Conservation (phyloP, 2,888 invertebrate genomes). For the Drosophila paramelanica region DNA sequence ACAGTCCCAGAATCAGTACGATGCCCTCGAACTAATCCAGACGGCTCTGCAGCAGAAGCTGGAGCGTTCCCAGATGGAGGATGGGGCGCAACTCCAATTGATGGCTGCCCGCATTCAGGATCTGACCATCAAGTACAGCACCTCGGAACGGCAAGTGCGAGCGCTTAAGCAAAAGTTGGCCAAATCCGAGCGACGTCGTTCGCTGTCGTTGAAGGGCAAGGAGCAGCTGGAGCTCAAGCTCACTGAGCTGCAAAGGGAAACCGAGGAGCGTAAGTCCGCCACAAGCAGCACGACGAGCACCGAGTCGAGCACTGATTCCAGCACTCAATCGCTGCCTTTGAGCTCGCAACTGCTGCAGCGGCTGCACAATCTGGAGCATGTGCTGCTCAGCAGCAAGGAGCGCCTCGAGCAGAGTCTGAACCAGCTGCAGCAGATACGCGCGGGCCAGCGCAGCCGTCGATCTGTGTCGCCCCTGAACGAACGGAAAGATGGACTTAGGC, state of each 20-base stretch:
- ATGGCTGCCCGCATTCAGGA: slow-evolving; percentile 94
- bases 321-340: slow-evolving; percentile 68
- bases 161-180: slow-evolving; percentile 92
- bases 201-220: slow-evolving; percentile 92
- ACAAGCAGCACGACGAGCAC: slow-evolving; percentile 86
- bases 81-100: slow-evolving; percentile 90
- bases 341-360: slow-evolving; percentile 87
- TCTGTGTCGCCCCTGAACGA: slow-evolving; percentile 89
- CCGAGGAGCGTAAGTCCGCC: slow-evolving; percentile 89
- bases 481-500: slow-evolving; percentile 87
- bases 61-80: slow-evolving; percentile 88
- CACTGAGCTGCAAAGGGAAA: slow-evolving; percentile 82
- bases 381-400: slow-evolving; percentile 88
- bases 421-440: slow-evolving; percentile 88
- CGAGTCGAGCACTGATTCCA: slow-evolving; percentile 85
- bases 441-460: slow-evolving; percentile 87
- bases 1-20: slow-evolving; percentile 92
- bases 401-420: slow-evolving; percentile 89
- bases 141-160: slow-evolving; percentile 92
- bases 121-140: slow-evolving; percentile 91
- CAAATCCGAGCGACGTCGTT: slow-evolving; percentile 92
- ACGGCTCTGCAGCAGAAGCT: slow-evolving; percentile 91
- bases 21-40: slow-evolving; percentile 92
- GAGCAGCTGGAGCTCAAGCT: slow-evolving; percentile 94
- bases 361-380: slow-evolving; percentile 87